These are phyloP conservation scores for Neuroscelio doddi DNA, from an alignment of 2,888 invertebrate species.

Conservation along the genomic window DNA sequence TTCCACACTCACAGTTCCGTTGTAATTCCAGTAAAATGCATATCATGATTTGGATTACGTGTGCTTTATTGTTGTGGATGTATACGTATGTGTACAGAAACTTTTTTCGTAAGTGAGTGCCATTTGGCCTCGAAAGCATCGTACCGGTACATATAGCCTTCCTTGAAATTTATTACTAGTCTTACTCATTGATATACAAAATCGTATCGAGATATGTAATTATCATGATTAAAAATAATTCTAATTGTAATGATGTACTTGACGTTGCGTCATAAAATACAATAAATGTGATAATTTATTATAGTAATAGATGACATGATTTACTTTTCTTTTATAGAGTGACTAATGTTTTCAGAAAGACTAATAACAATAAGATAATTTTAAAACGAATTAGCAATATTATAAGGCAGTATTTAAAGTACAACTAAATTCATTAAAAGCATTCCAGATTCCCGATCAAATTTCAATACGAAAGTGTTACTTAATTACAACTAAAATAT, in stretches of 20 bases:
- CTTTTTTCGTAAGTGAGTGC: neutral
- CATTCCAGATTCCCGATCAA: no score
- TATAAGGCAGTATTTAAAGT: no score
- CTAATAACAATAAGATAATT: no score
- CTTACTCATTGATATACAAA: neutral
- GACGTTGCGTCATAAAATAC: neutral
- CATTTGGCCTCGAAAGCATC: neutral
- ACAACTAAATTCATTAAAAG: no score
- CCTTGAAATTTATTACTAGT: neutral
- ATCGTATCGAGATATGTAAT: conserved; percentile 14
- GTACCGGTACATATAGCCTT: neutral
- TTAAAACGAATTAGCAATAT: no score
- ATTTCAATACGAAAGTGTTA: no score
- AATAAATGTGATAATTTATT: no score
- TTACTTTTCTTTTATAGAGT: no score
- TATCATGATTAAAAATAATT: conserved; percentile 7
- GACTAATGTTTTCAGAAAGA: no score
- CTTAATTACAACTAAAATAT: no score
- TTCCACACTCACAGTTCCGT: neutral
- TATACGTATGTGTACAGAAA: neutral
- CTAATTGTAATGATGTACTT: no score
- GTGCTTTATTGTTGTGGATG: neutral
- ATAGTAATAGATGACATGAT: no score
- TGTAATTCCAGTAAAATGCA: neutral
- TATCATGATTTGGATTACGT: neutral